Evolutionary conservation across 2,113 vertebrate genomes (phyloP).

Genomic region (Hyperoodon ampullatus): DNA sequence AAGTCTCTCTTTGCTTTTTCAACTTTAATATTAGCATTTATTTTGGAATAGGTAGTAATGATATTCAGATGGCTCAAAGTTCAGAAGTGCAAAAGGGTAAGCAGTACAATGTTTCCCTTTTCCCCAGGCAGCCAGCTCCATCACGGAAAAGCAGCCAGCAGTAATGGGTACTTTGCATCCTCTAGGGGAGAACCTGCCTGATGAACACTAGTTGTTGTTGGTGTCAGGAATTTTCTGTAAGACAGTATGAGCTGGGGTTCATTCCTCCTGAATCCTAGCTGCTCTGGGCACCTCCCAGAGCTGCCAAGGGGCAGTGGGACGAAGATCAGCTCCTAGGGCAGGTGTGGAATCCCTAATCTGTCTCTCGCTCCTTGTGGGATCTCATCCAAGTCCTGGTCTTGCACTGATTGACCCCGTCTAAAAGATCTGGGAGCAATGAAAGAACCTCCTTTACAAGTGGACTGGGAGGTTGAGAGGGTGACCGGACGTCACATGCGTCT

Average conservation of each 20-base stretch:
- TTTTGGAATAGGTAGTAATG: neutral
- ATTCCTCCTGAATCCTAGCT: neutral
- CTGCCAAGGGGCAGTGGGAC: rapidly evolving
- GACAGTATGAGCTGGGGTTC: neutral
- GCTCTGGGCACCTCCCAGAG: neutral
- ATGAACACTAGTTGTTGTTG: neutral
- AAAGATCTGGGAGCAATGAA: neutral
- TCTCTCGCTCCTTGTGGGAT: neutral
- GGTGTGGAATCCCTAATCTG: no score
- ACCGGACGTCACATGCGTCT: neutral
- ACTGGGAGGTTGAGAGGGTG: neutral
- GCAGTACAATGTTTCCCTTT: no score
- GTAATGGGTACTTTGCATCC: neutral
- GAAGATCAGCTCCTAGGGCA: neutral
- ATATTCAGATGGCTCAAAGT: neutral
- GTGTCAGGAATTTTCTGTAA: neutral
- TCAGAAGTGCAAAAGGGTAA: neutral
- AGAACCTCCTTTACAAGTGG: neutral
- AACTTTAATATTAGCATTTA: neutral
- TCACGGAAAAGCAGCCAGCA: rapidly evolving
- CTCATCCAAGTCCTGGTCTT: neutral
- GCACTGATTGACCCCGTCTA: neutral
- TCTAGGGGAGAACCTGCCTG: neutral
- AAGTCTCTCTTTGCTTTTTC: slow-evolving; percentile 1
- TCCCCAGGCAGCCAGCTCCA: neutral